phyloP scores from a whole-genome alignment of 2,888 invertebrate genomes.

The Kryphioiulus occultus region DNA sequence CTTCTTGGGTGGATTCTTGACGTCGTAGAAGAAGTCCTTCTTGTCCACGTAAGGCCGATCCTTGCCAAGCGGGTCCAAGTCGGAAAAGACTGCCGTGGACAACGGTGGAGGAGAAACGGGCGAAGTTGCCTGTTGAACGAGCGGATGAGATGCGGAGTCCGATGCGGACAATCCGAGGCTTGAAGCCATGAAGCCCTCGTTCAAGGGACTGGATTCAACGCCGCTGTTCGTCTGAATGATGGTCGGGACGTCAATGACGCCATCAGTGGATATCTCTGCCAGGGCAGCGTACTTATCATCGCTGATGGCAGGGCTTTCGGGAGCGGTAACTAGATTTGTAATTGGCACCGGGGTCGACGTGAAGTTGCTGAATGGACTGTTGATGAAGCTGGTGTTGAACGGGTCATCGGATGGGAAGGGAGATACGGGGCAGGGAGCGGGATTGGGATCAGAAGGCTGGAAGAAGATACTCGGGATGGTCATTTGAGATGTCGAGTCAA shows the following conservation, averaged over 20 bases:
- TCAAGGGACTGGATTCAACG: neutral
- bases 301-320: conserved; percentile 48
- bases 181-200: neutral
- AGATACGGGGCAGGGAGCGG: neutral
- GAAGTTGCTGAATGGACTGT: conserved; percentile 20
- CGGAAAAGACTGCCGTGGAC: conserved; percentile 78
- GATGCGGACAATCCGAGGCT: neutral
- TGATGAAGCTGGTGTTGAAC: conserved; percentile 51
- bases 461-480: conserved; percentile 42
- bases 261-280: conserved; percentile 48
- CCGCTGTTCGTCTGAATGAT: neutral
- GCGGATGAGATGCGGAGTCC: neutral
- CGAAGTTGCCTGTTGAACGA: neutral
- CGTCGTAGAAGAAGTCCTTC: conserved; percentile 94
- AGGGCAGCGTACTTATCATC: conserved; percentile 47
- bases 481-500: neutral
- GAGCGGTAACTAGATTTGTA: neutral
- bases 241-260: neutral
- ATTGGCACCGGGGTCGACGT: conserved; percentile 41
- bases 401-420: conserved; percentile 51
- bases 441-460: conserved; percentile 57
- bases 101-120: neutral
- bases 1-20: conserved; percentile 93
- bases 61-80: conserved; percentile 89
- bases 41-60: conserved; percentile 93